Conservation (phyloP, 1,140 invertebrate genomes). For the Aporrectodea caliginosa region DNA sequence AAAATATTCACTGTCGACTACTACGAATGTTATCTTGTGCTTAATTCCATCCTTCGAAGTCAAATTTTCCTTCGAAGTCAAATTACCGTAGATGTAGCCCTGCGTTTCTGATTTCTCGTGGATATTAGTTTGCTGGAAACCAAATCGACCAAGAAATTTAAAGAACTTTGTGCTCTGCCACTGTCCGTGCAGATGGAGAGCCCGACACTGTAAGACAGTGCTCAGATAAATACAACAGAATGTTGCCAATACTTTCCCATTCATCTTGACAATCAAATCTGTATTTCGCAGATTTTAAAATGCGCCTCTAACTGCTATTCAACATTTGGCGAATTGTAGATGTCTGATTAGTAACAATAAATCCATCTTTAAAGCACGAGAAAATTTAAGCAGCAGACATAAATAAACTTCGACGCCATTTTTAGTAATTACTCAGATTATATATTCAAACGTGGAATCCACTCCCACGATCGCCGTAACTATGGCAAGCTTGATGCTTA, state of each 20-base stretch:
- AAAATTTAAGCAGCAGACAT: no score
- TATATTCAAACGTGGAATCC: no score
- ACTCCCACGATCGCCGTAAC: no score
- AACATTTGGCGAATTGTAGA: no score
- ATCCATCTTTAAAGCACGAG: no score
- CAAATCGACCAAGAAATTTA: slow-evolving; percentile 88
- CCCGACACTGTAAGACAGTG: neutral
- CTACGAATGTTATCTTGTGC: slow-evolving; percentile 73
- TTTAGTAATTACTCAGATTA: no score
- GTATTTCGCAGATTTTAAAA: neutral
- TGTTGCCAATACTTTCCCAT: neutral
- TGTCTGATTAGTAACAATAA: no score
- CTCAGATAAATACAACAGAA: neutral
- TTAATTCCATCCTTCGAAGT: slow-evolving; percentile 62
- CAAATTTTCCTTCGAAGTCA: no score
- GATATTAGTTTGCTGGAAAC: slow-evolving; percentile 90
- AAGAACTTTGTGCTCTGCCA: slow-evolving; percentile 68
- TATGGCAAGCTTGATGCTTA: no score
- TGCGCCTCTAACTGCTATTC: no score
- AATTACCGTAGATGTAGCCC: slow-evolving; percentile 92
- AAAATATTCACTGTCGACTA: slow-evolving; percentile 80
- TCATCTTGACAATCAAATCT: neutral
- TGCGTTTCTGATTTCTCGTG: slow-evolving; percentile 71
- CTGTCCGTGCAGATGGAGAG: slow-evolving; percentile 49
- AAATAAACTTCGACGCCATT: no score